A percentile compares a stretch with the other conserved stretches of the same genome.
Conservation (phyloP, 2,797 vertebrate species). For the Pelodytes ibericus region DNA sequence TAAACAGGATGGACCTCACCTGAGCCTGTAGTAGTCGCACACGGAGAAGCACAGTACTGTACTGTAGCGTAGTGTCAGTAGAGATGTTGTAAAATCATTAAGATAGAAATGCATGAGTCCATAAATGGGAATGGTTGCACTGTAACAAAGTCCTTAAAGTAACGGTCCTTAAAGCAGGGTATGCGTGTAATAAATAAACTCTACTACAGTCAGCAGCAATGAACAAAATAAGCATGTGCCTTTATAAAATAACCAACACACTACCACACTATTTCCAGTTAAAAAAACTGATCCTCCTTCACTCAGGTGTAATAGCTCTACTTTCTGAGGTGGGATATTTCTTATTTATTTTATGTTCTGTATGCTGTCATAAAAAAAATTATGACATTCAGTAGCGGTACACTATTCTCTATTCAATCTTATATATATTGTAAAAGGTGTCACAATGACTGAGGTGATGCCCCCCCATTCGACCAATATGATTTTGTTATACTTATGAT, state of each 20-base stretch:
- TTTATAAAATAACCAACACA: slow-evolving; percentile 17
- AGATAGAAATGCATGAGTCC: too few relatives aligned
- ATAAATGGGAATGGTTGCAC: too few relatives aligned
- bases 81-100: too few relatives aligned
- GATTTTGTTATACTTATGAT: too few relatives aligned
- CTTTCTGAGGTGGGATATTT: neutral
- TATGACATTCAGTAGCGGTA: neutral
- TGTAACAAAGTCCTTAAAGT: too few relatives aligned
- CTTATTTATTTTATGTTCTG: neutral
- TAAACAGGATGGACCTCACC: too few relatives aligned
- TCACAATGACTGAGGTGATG: too few relatives aligned
- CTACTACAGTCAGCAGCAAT: slow-evolving; percentile 10
- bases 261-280: slow-evolving; percentile 11
- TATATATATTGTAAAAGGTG: neutral
- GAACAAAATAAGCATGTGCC: slow-evolving; percentile 13
- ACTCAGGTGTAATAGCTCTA: slow-evolving; percentile 17
- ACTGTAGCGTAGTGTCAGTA: too few relatives aligned
- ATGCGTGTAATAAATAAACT: slow-evolving; percentile 39
- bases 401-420: neutral
- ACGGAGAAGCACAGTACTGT: too few relatives aligned
- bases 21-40: too few relatives aligned
- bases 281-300: slow-evolving; percentile 11
- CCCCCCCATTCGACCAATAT: too few relatives aligned
- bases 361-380: neutral
- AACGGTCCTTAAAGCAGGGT: too few relatives aligned